Evolutionary conservation across 37 sponge, comb jelly and placozoan genomes (phyloP).

Genomic region (Tethya wilhelma): DNA sequence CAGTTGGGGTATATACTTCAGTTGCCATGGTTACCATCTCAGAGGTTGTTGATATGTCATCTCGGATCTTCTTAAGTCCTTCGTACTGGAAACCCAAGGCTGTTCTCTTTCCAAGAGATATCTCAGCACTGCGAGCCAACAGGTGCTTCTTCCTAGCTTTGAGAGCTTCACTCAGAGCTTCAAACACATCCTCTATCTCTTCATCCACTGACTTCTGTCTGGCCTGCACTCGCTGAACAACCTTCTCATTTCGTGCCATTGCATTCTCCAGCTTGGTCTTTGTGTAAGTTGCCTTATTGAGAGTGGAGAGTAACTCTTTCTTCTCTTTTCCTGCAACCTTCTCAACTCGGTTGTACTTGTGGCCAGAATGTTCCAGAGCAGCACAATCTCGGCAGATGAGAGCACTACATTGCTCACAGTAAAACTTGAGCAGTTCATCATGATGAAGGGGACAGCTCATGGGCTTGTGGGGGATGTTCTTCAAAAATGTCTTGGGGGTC

Average conservation of each 20-base stretch:
- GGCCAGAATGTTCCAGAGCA: conserved; percentile 16
- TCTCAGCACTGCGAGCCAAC: conserved; percentile 8
- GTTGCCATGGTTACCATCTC: not conserved
- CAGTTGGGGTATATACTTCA: conserved; percentile 12
- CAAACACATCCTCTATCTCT: not conserved
- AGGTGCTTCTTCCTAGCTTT: conserved; percentile 7
- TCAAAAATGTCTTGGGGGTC: not conserved
- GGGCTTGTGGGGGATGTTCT: conserved; percentile 12
- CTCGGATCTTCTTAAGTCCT: conserved; percentile 14
- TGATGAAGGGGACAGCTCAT: conserved; percentile 9
- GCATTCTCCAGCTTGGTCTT: conserved; percentile 11
- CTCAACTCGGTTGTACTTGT: conserved; percentile 22
- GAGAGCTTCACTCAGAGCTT: conserved; percentile 4
- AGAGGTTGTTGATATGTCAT: not conserved
- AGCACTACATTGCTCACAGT: conserved; percentile 22
- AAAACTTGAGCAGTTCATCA: conserved; percentile 24
- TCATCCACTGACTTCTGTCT: conserved; percentile 18
- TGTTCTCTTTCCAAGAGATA: conserved; percentile 3
- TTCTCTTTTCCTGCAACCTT: conserved; percentile 18
- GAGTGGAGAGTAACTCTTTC: not conserved
- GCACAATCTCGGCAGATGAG: conserved; percentile 41
- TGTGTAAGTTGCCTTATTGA: not conserved
- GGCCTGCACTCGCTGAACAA: conserved; percentile 1
- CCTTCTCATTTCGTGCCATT: conserved; percentile 15
- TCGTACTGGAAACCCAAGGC: not conserved